Conservation (phyloP, 2,797 vertebrate genomes). For the Nothura maculosa region DNA sequence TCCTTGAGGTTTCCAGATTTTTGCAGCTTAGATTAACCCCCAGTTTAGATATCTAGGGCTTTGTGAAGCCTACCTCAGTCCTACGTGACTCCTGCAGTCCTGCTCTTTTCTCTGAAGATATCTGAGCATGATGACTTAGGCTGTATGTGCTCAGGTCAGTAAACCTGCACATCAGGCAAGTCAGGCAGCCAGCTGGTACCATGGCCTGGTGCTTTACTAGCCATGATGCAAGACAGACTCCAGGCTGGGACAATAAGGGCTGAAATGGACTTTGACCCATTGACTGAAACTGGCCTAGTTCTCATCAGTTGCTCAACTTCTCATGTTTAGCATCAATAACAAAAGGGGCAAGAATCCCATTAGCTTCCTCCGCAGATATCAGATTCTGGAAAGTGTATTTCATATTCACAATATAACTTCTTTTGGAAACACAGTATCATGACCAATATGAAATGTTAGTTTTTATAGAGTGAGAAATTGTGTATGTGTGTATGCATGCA, state of each 20-base stretch:
- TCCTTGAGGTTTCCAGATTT: neutral
- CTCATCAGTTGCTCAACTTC: neutral
- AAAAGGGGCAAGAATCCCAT: neutral
- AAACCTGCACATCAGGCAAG: neutral
- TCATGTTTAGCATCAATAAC: neutral
- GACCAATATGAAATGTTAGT: neutral
- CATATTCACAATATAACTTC: neutral
- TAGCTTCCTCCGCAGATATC: neutral
- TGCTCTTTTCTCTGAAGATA: neutral
- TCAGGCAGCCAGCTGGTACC: neutral
- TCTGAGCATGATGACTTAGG: neutral
- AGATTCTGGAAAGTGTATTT: neutral
- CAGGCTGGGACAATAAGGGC: neutral
- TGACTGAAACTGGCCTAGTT: neutral
- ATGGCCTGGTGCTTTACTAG: rapidly evolving
- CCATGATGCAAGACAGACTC: neutral
- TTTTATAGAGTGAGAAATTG: neutral
- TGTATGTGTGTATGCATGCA: neutral
- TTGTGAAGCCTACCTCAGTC: neutral
- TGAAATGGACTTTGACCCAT: neutral
- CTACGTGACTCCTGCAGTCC: neutral
- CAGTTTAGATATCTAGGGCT: neutral
- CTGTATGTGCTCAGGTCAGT: neutral
- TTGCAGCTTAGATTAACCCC: neutral
- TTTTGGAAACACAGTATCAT: neutral